Conservation (phyloP, 2,888 invertebrate genomes). For the Chelonus formosanus region DNA sequence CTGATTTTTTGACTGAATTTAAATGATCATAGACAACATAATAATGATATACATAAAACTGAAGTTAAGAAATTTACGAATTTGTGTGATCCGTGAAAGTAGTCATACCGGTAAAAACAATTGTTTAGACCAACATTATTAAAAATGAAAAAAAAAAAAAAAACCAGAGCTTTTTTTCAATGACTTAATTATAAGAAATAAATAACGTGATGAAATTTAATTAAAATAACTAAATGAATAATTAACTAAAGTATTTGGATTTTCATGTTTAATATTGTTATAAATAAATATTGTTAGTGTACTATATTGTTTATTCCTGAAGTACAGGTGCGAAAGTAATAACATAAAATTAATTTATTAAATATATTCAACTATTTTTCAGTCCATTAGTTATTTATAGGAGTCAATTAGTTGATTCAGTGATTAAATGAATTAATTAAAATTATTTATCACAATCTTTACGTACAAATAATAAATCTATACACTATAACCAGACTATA, state of each 20-base stretch:
- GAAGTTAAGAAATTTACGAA: conserved; percentile 10
- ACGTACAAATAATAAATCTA: not conserved
- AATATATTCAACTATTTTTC: not conserved
- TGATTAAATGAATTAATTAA: not conserved
- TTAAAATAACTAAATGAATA: conserved; percentile 3
- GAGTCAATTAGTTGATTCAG: too few species aligned
- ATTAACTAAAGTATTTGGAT: conserved; percentile 23
- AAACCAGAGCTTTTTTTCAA: conserved; percentile 26
- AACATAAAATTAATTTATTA: not conserved
- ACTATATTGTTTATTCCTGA: conserved; percentile 22
- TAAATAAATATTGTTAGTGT: conserved; percentile 32
- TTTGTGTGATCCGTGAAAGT: conserved; percentile 27
- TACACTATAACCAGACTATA: not conserved
- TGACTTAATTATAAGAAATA: conserved; percentile 8
- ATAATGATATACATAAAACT: not conserved
- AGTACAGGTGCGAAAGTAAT: conserved; percentile 29
- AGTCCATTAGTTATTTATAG: not conserved
- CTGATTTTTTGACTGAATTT: not conserved
- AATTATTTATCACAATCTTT: not conserved
- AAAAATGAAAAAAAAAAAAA: conserved; percentile 3
- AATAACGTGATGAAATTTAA: not conserved
- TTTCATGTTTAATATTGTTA: conserved; percentile 33
- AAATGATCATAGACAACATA: not conserved
- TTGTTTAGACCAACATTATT: conserved; percentile 19
- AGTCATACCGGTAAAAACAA: conserved; percentile 19